phyloP scores from a whole-genome alignment of 2,797 vertebrate species.

The Anguilla pacifica region DNA sequence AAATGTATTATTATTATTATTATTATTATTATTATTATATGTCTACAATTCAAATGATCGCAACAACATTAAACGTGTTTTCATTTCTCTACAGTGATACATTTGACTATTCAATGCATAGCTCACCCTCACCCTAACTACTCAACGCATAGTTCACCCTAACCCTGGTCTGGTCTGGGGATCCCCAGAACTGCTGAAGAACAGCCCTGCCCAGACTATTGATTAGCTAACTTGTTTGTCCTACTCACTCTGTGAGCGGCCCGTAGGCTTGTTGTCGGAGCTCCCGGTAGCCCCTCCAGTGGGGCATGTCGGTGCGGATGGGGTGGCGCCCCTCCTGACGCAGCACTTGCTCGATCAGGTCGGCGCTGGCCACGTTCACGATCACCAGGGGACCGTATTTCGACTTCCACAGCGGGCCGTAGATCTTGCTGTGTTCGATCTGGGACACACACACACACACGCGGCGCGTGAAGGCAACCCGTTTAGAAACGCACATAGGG shows the following conservation, averaged over 20 bases:
- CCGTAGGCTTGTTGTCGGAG: slow-evolving; percentile 73
- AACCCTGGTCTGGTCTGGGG: too few relatives aligned
- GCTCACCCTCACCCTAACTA: too few relatives aligned
- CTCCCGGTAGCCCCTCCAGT: slow-evolving; percentile 77
- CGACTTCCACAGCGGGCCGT: slow-evolving; percentile 77
- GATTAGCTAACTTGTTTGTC: background rate
- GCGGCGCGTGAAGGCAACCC: background rate
- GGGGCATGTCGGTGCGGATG: slow-evolving; percentile 71
- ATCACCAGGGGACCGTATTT: slow-evolving; percentile 70
- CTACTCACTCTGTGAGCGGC: slow-evolving; percentile 76
- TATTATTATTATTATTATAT: too few relatives aligned
- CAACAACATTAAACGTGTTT: too few relatives aligned
- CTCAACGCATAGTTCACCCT: too few relatives aligned
- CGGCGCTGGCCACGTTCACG: slow-evolving; percentile 74
- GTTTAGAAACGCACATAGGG: slow-evolving; percentile 1
- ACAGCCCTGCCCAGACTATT: too few relatives aligned
- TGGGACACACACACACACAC: slow-evolving; percentile 40
- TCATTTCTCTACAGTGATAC: too few relatives aligned
- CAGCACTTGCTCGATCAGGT: slow-evolving; percentile 77
- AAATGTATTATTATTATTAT: too few relatives aligned
- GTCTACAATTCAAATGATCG: too few relatives aligned
- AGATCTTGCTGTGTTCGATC: slow-evolving; percentile 77
- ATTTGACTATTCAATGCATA: too few relatives aligned
- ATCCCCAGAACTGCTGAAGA: too few relatives aligned
- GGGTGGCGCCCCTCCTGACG: slow-evolving; percentile 75